A percentile compares a stretch with the other conserved stretches of the same genome.
Conservation (phyloP, 2,888 invertebrate species). For the Vanessa cardui region DNA sequence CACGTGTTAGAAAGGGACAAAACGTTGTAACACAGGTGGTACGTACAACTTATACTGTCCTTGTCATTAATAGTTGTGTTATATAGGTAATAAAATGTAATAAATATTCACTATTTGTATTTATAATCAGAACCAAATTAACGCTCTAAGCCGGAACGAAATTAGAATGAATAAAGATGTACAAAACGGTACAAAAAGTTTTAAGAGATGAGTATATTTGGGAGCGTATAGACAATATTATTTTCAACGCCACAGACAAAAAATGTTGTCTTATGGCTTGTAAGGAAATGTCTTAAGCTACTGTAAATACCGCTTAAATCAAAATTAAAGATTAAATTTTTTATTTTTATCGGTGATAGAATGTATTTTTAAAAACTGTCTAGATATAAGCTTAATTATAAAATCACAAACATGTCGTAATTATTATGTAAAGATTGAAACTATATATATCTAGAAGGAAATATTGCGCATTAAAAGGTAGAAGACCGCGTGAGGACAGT, state of each 20-base stretch:
- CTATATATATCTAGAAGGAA: not conserved
- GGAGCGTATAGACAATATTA: slow-evolving; percentile 7
- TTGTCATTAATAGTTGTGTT: not conserved
- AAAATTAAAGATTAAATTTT: not conserved
- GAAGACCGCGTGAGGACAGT: slow-evolving; percentile 39
- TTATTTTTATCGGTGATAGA: slow-evolving; percentile 3
- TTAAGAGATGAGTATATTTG: slow-evolving; percentile 7
- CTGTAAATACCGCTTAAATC: slow-evolving; percentile 2
- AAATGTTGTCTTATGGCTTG: not conserved
- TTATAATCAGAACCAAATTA: not conserved
- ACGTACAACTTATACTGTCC: not conserved
- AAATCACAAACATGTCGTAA: not conserved
- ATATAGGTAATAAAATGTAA: not conserved
- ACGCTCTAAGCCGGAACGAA: not conserved
- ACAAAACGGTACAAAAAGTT: slow-evolving; percentile 12
- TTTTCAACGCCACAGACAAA: slow-evolving; percentile 9
- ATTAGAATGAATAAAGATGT: not conserved
- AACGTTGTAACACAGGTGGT: not conserved
- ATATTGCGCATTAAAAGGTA: not conserved
- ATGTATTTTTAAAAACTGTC: slow-evolving; percentile 4
- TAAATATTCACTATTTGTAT: not conserved
- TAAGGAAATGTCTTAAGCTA: not conserved
- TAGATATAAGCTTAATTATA: not conserved
- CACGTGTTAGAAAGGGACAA: not conserved
- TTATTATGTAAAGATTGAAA: not conserved